phyloP scores from a whole-genome alignment of 23 tunicate genomes.

The Trididemnum clinides region DNA sequence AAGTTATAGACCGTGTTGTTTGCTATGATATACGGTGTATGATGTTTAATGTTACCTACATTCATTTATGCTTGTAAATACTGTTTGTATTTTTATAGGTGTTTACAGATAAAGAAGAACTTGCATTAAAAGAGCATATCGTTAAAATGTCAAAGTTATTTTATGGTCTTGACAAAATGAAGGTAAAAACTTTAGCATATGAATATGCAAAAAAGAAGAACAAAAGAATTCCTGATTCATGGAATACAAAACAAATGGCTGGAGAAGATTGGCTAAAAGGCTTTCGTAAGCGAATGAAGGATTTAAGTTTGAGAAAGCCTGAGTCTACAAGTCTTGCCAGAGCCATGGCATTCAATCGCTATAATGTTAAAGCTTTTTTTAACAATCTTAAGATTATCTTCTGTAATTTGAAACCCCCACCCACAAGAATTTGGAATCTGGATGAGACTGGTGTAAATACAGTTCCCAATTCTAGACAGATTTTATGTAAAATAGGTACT shows the following conservation, averaged over 20 bases:
- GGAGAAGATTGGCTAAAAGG: constrained; percentile 52
- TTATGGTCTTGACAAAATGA: constrained; percentile 27
- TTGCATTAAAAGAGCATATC: constrained; percentile 15
- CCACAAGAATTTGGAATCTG: constrained; percentile 37
- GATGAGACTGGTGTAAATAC: constrained; percentile 51
- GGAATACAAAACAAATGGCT: constrained; percentile 24
- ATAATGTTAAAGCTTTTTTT: constrained; percentile 25
- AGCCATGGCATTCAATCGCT: constrained; percentile 38
- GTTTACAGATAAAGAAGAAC: constrained; percentile 36
- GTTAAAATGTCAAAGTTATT: constrained; percentile 17
- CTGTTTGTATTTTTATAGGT: too few relatives aligned
- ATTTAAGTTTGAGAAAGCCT: constrained; percentile 25
- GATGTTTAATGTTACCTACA: too few relatives aligned
- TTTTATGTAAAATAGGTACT: constrained; percentile 12
- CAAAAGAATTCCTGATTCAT: constrained; percentile 25
- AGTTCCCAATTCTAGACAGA: constrained; percentile 6
- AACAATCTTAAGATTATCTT: constrained; percentile 20
- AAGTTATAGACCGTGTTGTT: too few relatives aligned
- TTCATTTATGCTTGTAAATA: too few relatives aligned
- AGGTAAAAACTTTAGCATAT: constrained; percentile 29
- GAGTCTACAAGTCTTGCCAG: constrained; percentile 50
- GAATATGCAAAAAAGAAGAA: constrained; percentile 27
- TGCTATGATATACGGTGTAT: too few relatives aligned
- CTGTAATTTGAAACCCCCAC: not conserved
- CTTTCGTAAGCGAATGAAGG: constrained; percentile 24